Base-by-base conservation (phyloP, 2,888 invertebrate species). In the Rambutsinella grinnellia region DNA sequence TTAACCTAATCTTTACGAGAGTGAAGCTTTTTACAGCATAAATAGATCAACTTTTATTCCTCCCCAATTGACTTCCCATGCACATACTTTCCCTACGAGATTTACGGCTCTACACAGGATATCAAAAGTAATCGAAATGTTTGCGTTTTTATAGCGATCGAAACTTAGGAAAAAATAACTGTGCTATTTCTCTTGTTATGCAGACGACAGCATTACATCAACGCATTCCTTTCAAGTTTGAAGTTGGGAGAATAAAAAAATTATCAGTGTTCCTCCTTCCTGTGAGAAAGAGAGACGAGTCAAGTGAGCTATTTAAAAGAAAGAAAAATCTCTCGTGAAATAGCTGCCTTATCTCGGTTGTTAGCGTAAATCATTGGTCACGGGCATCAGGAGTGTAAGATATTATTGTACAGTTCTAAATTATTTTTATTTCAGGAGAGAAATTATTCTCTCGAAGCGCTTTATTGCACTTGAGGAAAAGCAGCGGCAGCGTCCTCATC, bases 311-410 rank as follows among this genome's bases (percentile, higher is more conserved):
- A 54, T n/a, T n/a, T 15, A 49, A 62, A 44, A 21, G 23, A 53
- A 53, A 26, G 63, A 51, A 63, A 53, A 53, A 53, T 53, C 21
- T 65, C 65, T 53, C 57, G 46, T 57, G 58, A 65, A 74, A 67
- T 54, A 54, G 66, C 67, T 74, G 53, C 51, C 54, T 74, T 74
- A 74, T 74, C 74, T 71, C 19, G 5, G 57, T 60, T 74, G 61
- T 67, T 67, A 67, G 58, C 46, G 66, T 74, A 74, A 74, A 74
- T 74, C 74, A 74, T 74, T 66, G 74, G 74, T 67, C 58, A 66
- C 72, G 66, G 72, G 28, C 72, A 74, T 36, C 27, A 28, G 21
- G n/a, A n/a, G n/a, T n/a, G n/a, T n/a, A n/a, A n/a, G n/a, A n/a
- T n/a, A n/a, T n/a, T n/a, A n/a, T n/a, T n/a, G n/a, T n/a, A n/a